Conservation (phyloP, 2,797 vertebrate species). For the Pseudopleuronectes americanus region DNA sequence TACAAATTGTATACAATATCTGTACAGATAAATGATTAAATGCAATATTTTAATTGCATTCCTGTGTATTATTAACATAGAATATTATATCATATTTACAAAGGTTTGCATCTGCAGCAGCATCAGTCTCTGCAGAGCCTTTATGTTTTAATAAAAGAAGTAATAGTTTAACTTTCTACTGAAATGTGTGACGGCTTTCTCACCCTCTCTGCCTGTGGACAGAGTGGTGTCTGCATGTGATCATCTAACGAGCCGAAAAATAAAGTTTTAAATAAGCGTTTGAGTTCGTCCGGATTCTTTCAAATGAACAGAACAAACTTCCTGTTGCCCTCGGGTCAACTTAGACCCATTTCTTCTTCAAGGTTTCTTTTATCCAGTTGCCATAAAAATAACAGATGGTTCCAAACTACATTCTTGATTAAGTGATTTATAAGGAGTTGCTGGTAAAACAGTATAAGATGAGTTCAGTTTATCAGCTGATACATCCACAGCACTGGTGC, state of each 20-base stretch:
- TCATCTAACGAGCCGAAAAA: conserved; percentile 71
- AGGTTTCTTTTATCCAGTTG: too few species aligned
- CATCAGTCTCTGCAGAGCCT: conserved; percentile 72
- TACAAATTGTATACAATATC: conserved; percentile 73
- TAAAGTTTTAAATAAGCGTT: conserved; percentile 73
- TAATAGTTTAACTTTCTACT: conserved; percentile 75
- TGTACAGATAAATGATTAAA: conserved; percentile 79
- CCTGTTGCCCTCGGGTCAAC: too few species aligned
- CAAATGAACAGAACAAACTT: too few species aligned
- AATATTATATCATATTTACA: conserved; percentile 68
- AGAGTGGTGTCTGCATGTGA: conserved; percentile 75
- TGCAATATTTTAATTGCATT: conserved; percentile 87
- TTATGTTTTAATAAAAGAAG: conserved; percentile 73
- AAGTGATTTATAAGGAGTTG: too few species aligned
- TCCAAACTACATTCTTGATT: too few species aligned
- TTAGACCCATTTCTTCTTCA: too few species aligned
- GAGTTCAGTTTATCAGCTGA: too few species aligned
- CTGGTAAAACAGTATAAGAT: too few species aligned
- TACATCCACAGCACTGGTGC: too few species aligned
- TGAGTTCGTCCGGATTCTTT: neutral
- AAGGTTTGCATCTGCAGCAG: conserved; percentile 66
- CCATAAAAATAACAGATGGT: too few species aligned
- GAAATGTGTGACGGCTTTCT: conserved; percentile 62
- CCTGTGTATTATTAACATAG: conserved; percentile 75
- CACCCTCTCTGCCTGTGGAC: conserved; percentile 67